These are phyloP conservation scores for Goniozus legneri DNA, from an alignment of 1,140 invertebrate genomes.

Conservation along the genomic window DNA sequence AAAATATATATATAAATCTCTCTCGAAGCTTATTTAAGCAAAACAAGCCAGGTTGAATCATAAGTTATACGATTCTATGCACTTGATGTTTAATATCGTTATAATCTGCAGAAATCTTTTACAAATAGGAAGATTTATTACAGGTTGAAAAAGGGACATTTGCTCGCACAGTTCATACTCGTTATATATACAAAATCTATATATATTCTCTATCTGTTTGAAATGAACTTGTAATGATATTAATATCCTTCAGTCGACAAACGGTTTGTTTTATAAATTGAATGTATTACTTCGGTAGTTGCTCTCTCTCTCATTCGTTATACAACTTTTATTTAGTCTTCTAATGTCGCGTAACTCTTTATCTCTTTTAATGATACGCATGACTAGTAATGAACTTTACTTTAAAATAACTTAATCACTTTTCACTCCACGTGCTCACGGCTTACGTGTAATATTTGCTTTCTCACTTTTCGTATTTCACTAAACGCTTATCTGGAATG, in stretches of 20 bases:
- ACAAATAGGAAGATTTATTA: background rate
- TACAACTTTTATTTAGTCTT: background rate
- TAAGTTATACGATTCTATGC: background rate
- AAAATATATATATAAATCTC: background rate
- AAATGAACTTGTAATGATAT: slow-evolving; percentile 29
- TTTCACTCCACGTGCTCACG: slow-evolving; percentile 19
- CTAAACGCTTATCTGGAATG: slow-evolving; percentile 41
- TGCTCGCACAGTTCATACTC: background rate
- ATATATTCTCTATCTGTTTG: slow-evolving; percentile 35
- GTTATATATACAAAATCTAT: slow-evolving; percentile 14
- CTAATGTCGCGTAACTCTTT: slow-evolving; percentile 8
- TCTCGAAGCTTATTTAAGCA: background rate
- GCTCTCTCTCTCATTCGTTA: slow-evolving; percentile 6
- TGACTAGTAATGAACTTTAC: slow-evolving; percentile 49
- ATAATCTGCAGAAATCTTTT: background rate
- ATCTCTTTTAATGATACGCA: slow-evolving; percentile 36
- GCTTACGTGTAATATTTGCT: slow-evolving; percentile 37
- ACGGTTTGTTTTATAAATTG: slow-evolving; percentile 23
- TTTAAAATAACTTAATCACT: slow-evolving; percentile 44
- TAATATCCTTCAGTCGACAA: slow-evolving; percentile 29
- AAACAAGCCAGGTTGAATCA: background rate
- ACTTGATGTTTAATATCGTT: background rate
- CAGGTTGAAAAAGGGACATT: background rate
- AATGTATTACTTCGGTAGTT: slow-evolving; percentile 19
- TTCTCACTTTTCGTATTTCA: slow-evolving; percentile 24